Evolutionary conservation across 2,113 vertebrate genomes (phyloP).

Genomic region (Psephotus haematonotus): DNA sequence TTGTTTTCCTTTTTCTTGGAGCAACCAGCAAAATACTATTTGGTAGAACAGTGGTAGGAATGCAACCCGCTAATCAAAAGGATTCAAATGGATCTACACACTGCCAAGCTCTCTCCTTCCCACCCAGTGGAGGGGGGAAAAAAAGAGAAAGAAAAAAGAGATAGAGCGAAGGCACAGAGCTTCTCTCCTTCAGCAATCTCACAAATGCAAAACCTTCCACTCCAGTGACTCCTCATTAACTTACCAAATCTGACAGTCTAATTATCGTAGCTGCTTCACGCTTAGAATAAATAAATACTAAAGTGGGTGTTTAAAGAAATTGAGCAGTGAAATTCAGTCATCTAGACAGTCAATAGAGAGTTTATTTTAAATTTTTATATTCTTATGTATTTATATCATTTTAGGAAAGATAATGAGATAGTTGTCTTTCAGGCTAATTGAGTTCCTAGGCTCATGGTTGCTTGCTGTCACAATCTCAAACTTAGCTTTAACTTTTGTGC

Average conservation of each 20-base stretch:
- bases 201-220: slow-evolving; percentile 74
- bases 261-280: slow-evolving; percentile 76
- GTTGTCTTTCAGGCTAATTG: slow-evolving; percentile 79
- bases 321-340: slow-evolving; percentile 75
- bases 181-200: slow-evolving; percentile 67
- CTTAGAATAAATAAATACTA: slow-evolving; percentile 86
- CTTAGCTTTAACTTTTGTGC: slow-evolving; percentile 74
- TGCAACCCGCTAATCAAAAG: slow-evolving; percentile 73
- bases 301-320: slow-evolving; percentile 79
- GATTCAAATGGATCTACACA: slow-evolving; percentile 62
- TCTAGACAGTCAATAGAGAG: slow-evolving; percentile 78
- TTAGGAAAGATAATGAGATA: slow-evolving; percentile 76
- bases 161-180: slow-evolving; percentile 42
- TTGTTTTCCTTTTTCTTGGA: background rate
- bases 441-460: slow-evolving; percentile 69
- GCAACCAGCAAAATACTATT: slow-evolving; percentile 30
- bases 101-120: slow-evolving; percentile 69
- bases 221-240: slow-evolving; percentile 81
- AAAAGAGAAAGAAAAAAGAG: slow-evolving; percentile 56
- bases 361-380: slow-evolving; percentile 82
- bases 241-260: slow-evolving; percentile 83
- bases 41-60: slow-evolving; percentile 63
- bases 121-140: slow-evolving; percentile 55
- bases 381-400: slow-evolving; percentile 76
- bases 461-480: slow-evolving; percentile 75